These are phyloP conservation scores for Pangasius sanitwongsei DNA, from an alignment of 2,797 vertebrate species.

Conservation along the genomic window DNA sequence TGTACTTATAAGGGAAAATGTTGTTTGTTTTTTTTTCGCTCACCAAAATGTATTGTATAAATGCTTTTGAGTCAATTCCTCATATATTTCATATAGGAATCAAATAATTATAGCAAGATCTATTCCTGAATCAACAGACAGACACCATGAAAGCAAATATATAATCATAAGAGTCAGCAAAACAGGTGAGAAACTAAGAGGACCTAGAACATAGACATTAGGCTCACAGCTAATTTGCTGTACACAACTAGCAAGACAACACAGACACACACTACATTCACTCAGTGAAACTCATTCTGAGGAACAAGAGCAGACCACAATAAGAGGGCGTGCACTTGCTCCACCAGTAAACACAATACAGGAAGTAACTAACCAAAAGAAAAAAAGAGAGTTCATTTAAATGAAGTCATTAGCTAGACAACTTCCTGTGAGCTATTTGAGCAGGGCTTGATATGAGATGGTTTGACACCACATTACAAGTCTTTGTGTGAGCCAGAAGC, in stretches of 20 bases:
- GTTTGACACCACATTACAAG: constrained; percentile 30
- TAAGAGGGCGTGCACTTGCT: constrained; percentile 35
- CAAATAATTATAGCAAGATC: neutral
- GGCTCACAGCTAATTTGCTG: neutral
- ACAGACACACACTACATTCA: neutral
- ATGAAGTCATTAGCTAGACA: constrained; percentile 49
- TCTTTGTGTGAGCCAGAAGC: constrained; percentile 55
- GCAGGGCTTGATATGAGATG: constrained; percentile 38
- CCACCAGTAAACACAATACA: constrained; percentile 55
- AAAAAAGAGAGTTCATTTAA: constrained; percentile 41
- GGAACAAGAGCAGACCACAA: constrained; percentile 6
- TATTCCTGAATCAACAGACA: neutral
- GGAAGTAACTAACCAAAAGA: constrained; percentile 68
- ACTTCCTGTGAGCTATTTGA: constrained; percentile 69
- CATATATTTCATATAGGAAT: neutral
- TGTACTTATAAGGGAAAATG: neutral
- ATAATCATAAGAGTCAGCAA: neutral
- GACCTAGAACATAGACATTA: neutral
- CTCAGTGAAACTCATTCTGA: neutral
- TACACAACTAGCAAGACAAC: neutral
- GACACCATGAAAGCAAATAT: neutral
- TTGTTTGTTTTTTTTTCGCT: neutral
- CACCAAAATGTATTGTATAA: neutral
- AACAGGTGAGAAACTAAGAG: neutral
- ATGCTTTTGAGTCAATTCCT: neutral